Evolutionary conservation across 2,888 invertebrate genomes (phyloP).

Genomic region (Mongoloraphidia duomilia): DNA sequence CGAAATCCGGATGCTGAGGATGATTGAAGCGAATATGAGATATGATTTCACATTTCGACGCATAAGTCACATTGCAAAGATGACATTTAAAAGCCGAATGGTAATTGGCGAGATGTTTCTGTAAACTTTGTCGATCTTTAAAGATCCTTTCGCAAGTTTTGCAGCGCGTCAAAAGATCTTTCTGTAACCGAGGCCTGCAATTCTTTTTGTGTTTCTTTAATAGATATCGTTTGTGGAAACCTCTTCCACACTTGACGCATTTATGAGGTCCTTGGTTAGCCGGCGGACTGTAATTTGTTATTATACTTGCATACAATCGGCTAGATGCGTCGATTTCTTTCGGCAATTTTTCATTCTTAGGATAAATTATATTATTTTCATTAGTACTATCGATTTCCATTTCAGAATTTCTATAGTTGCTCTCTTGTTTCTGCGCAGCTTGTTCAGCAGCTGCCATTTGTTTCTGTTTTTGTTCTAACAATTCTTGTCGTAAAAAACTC

Average conservation of each 20-base stretch:
- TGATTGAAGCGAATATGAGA: conserved; percentile 40
- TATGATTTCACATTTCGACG: conserved; percentile 40
- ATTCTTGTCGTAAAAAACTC: conserved; percentile 25
- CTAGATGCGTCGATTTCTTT: conserved; percentile 29
- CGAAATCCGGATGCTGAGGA: conserved; percentile 36
- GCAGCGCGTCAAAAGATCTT: conserved; percentile 38
- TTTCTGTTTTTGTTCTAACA: conserved; percentile 17
- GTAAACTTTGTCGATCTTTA: conserved; percentile 37
- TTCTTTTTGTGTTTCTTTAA: conserved; percentile 42
- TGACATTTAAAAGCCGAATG: conserved; percentile 38
- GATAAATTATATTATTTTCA: too few species aligned
- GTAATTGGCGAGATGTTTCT: conserved; percentile 38
- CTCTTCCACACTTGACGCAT: conserved; percentile 39
- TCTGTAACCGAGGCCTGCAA: conserved; percentile 32
- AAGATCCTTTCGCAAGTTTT: conserved; percentile 41
- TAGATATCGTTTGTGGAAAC: conserved; percentile 38
- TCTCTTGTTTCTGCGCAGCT: background rate
- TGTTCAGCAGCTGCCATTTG: background rate
- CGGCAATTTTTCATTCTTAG: conserved; percentile 15
- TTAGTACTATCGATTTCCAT: conserved; percentile 3
- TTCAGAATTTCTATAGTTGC: conserved; percentile 9
- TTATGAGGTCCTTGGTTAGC: conserved; percentile 34
- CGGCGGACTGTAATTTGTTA: conserved; percentile 29
- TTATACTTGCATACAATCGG: conserved; percentile 29
- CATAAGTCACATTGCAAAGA: conserved; percentile 35